These are phyloP conservation scores for Spilogale gracilis DNA, from an alignment of 2,113 vertebrate species.

Conservation along the genomic window DNA sequence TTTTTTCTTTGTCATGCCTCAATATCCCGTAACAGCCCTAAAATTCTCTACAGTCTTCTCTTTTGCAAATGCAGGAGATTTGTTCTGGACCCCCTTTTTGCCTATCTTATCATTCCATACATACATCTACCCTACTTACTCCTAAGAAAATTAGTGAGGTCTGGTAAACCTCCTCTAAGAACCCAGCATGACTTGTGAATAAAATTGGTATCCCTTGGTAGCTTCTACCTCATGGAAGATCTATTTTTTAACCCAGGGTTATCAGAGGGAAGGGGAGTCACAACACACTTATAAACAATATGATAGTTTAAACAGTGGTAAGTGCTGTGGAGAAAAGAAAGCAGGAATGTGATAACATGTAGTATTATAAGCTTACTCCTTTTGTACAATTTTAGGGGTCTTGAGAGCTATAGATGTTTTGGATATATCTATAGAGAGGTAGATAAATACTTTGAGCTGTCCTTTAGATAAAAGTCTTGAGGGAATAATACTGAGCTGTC, in stretches of 20 bases:
- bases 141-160: conserved; percentile 13
- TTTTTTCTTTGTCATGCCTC: neutral
- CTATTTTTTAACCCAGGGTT: neutral
- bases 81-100: neutral
- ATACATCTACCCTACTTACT: neutral
- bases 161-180: conserved; percentile 28
- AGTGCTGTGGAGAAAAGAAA: too few species aligned
- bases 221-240: neutral
- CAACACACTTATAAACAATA: too few species aligned
- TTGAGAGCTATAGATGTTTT: too few species aligned
- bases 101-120: neutral
- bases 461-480: too few species aligned
- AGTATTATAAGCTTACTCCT: too few species aligned
- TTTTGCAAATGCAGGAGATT: neutral
- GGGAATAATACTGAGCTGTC: too few species aligned
- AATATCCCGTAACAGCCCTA: neutral
- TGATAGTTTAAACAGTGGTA: too few species aligned
- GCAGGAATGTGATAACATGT: too few species aligned
- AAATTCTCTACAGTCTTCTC: neutral
- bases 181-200: neutral
- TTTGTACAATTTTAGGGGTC: too few species aligned
- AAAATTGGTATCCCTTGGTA: conserved; percentile 35
- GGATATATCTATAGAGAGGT: too few species aligned
- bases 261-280: too few species aligned
- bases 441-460: too few species aligned